phyloP scores from a whole-genome alignment of 2,113 vertebrate genomes.

The Spheniscus mendiculus region DNA sequence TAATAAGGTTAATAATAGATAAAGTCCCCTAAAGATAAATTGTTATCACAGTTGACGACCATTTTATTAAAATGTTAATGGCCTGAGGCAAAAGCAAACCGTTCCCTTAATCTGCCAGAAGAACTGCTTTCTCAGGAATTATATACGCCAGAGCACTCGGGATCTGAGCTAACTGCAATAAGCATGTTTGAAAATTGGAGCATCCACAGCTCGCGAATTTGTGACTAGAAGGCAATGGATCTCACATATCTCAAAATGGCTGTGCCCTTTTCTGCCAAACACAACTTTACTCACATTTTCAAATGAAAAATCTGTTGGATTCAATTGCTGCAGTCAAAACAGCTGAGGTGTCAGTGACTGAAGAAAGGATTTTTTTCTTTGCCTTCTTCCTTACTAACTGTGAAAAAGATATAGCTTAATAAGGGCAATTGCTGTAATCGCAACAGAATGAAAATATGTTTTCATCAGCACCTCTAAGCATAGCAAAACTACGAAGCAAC shows the following conservation, averaged over 20 bases:
- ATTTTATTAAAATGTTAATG: conserved; percentile 80
- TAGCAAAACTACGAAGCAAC: not conserved
- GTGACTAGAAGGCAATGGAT: not conserved
- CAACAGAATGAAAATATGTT: conserved; percentile 43
- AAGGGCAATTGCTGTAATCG: conserved; percentile 4
- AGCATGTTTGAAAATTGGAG: conserved; percentile 70
- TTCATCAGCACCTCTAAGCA: conserved; percentile 29
- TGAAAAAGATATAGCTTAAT: conserved; percentile 25
- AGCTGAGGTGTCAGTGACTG: conserved; percentile 6
- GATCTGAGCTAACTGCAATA: conserved; percentile 58
- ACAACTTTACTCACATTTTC: not conserved
- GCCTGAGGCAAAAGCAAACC: conserved; percentile 79
- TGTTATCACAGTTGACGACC: conserved; percentile 74
- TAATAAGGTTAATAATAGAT: conserved; percentile 78
- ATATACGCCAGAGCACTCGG: conserved; percentile 46
- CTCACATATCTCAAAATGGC: conserved; percentile 19
- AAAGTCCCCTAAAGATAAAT: conserved; percentile 72
- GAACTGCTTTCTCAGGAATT: conserved; percentile 73
- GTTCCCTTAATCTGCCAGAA: conserved; percentile 76
- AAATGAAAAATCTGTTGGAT: not conserved
- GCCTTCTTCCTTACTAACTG: not conserved
- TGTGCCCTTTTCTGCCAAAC: conserved; percentile 24
- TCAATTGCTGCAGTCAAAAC: not conserved
- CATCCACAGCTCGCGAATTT: conserved; percentile 43
- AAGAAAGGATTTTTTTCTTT: not conserved